phyloP scores from a whole-genome alignment of 2,888 invertebrate genomes.

The Melikaiella ostensackeni region DNA sequence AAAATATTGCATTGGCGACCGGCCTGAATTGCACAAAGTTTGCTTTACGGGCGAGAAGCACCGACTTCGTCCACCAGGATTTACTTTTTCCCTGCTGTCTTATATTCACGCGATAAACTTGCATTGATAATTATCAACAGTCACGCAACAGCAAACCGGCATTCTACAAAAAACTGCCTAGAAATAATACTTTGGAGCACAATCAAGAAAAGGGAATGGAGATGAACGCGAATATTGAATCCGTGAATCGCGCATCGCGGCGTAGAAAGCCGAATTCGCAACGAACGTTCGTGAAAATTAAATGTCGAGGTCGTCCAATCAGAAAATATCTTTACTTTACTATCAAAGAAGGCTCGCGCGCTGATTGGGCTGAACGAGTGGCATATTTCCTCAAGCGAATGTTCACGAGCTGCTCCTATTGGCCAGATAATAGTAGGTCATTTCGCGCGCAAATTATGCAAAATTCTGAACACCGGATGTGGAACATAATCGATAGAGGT shows the following conservation, averaged over 20 bases:
- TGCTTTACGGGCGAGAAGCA: constrained; percentile 9
- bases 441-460: constrained; percentile 2
- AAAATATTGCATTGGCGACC: constrained; percentile 40
- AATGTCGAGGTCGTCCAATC: background rate
- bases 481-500: background rate
- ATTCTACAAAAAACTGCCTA: background rate
- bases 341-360: background rate
- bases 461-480: constrained; percentile 3
- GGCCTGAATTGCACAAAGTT: constrained; percentile 36
- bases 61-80: constrained; percentile 19
- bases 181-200: constrained; percentile 32
- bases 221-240: constrained; percentile 37
- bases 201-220: constrained; percentile 18
- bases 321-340: background rate
- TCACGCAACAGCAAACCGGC: constrained; percentile 15
- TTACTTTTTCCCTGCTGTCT: background rate
- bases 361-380: background rate
- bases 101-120: constrained; percentile 1
- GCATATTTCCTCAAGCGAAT: background rate
- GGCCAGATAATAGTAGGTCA: background rate
- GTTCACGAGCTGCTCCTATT: background rate
- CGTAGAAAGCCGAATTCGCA: background rate
- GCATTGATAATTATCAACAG: constrained; percentile 12
- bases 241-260: constrained; percentile 35
- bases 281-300: background rate